Conservation (phyloP, 2,888 invertebrate genomes). For the Bugulina stolonifera region DNA sequence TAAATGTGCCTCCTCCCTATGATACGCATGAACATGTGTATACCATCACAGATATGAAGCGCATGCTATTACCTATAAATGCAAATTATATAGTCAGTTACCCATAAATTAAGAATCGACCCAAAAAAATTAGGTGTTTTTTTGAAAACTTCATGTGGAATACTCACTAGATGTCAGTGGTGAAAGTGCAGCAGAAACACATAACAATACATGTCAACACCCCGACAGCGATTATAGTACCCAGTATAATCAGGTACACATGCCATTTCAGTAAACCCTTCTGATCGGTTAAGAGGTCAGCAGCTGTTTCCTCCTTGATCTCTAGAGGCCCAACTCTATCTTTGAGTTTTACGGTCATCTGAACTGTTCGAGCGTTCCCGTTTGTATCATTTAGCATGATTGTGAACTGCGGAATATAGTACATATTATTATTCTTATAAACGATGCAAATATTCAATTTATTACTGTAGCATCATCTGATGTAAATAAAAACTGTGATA, state of each 20-base stretch:
- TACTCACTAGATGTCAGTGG: constrained; percentile 21
- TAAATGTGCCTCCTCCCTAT: no score
- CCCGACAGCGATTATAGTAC: not conserved
- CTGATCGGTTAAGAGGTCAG: not conserved
- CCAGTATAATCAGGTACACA: constrained; percentile 14
- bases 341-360: not conserved
- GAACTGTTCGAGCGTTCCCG: not conserved
- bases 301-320: not conserved
- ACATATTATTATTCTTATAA: no score
- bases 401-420: not conserved
- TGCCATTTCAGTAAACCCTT: not conserved
- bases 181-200: not conserved
- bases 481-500: no score
- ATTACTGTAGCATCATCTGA: no score
- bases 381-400: not conserved
- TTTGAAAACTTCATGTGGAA: no score
- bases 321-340: not conserved
- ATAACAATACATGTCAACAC: not conserved
- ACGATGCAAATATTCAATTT: no score
- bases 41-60: no score
- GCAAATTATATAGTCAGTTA: no score
- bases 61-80: no score
- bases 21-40: no score
- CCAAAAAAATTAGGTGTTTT: no score
- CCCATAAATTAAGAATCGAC: no score